These are phyloP conservation scores for Diabrotica virgifera DNA, from an alignment of 1,140 invertebrate species.

Conservation along the genomic window DNA sequence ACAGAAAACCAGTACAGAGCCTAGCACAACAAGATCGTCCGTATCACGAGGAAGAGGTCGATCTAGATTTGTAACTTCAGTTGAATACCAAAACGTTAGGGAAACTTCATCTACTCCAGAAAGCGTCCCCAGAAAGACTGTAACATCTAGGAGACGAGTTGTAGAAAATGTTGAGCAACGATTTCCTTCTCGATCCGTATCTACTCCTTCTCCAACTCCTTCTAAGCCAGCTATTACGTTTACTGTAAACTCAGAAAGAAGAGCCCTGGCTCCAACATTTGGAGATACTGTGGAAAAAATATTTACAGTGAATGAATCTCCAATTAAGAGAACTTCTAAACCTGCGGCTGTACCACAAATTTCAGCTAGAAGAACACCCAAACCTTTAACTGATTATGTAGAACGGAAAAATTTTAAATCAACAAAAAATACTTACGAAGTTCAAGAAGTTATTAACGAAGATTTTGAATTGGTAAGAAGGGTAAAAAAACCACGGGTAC, in stretches of 20 bases:
- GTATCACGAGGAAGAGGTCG: conserved; percentile 36
- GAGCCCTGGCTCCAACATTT: neutral
- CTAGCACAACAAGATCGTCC: conserved; percentile 23
- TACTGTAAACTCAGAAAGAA: neutral
- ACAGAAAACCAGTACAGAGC: conserved; percentile 29
- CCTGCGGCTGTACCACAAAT: conserved; percentile 11
- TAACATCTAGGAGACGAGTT: conserved; percentile 29
- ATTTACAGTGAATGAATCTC: conserved; percentile 2
- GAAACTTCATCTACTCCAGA: conserved; percentile 18
- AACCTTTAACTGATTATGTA: neutral
- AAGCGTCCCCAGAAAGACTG: conserved; percentile 17
- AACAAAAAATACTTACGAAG: conserved; percentile 34
- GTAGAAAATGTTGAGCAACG: conserved; percentile 22
- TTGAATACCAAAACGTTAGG: conserved; percentile 32
- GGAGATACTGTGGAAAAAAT: conserved; percentile 5
- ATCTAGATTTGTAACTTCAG: conserved; percentile 37
- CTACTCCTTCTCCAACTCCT: neutral
- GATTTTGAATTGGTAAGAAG: conserved; percentile 31
- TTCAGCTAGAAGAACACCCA: conserved; percentile 15
- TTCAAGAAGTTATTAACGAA: conserved; percentile 44
- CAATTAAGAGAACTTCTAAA: conserved; percentile 6
- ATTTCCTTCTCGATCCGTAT: neutral
- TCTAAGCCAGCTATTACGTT: neutral
- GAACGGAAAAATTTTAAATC: conserved; percentile 10
- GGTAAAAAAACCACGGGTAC: conserved; percentile 35